phyloP scores from a whole-genome alignment of 1,140 invertebrate species.

The Diorhabda sublineata region DNA sequence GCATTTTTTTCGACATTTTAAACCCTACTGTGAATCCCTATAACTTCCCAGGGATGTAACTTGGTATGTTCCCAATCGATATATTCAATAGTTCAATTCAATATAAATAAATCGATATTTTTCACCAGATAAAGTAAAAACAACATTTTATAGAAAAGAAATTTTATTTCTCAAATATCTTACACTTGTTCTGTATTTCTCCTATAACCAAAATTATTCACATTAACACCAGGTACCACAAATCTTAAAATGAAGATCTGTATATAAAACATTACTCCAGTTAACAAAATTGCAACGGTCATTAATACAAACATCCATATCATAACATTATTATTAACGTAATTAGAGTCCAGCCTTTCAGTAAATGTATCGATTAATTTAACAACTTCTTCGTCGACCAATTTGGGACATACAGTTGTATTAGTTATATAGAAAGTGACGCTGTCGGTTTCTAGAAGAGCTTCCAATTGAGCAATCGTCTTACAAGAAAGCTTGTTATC shows the following conservation, averaged over 20 bases:
- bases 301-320: conserved; percentile 18
- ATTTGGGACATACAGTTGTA: not conserved
- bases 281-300: conserved; percentile 12
- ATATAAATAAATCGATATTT: too few species aligned
- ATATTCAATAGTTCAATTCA: too few species aligned
- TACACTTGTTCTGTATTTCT: not conserved
- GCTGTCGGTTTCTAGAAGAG: conserved; percentile 4
- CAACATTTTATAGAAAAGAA: not conserved
- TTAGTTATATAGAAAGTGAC: not conserved
- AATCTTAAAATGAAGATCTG: conserved; percentile 20
- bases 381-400: not conserved
- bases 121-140: not conserved
- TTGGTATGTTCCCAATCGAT: too few species aligned
- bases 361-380: conserved; percentile 2
- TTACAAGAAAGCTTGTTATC: conserved; percentile 16
- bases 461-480: not conserved
- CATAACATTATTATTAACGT: not conserved
- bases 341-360: not conserved
- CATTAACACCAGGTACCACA: too few species aligned
- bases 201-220: not conserved
- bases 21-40: too few species aligned
- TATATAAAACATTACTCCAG: conserved; percentile 22
- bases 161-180: not conserved
- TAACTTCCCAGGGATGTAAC: too few species aligned
- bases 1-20: too few species aligned